Evolutionary conservation across 1,140 invertebrate genomes (phyloP), one percentile per base, ranked within the genome.

Genomic region (Caenorhabditis latens): DNA sequence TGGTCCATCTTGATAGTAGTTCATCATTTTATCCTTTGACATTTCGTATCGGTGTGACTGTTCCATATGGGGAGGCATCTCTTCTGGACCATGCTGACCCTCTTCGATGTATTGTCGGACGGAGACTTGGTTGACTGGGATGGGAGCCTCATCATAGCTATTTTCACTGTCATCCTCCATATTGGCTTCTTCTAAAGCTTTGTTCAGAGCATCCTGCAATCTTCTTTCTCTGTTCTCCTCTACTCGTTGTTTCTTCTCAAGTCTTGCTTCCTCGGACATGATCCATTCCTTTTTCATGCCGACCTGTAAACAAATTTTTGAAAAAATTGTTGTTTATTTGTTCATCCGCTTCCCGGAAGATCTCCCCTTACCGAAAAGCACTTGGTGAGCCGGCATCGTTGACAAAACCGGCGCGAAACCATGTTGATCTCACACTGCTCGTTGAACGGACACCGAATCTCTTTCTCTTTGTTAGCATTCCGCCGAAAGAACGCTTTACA

Each of bases 241-340:
- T 86, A 98, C 97, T 93, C 98, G 97, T 85, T 96, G 94, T 85
- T 96, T 94, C 92, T 99, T 99, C 61, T 96, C 94, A 13, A 95
- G 95, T 93, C 98, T 97, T 89, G 98, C 97, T 90, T 98, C 96
- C 83, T 98, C 97, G 0, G 97, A 96, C 95, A 99, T 97, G 16
- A 99, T 99, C 93, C 96, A 97, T 91, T 99, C 97, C 91, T 97
- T 98, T 87, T 96, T 95, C 97, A 99, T 99, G 2, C 97, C 97
- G 86, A 98, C 94, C 83, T 91, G 32, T 1, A 32, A 32, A 1
- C 32, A 32, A 32, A 32, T 32, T 32, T 32, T 32, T 32, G 0
- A 24, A 84, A 90, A 50, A 79, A 4, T n/a, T 40, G 3, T 32
- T 67, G 24, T 24, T 24, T 9, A 24, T 79, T 50, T 79, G 8